Base-by-base conservation (phyloP, 2,797 vertebrate genomes). In the Schizopygopsis pylzovi region DNA sequence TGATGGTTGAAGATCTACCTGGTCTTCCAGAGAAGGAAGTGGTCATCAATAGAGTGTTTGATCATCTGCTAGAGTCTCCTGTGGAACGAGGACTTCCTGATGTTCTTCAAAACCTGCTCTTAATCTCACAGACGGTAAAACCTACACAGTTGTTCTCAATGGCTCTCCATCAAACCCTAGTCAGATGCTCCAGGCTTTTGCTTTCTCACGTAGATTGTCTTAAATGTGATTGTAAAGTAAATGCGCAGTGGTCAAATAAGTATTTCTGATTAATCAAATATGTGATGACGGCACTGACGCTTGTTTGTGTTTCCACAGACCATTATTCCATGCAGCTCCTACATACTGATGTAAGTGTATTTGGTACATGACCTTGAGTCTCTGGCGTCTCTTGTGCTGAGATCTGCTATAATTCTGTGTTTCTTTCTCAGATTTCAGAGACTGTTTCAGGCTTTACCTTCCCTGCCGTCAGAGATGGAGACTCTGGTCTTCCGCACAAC, bases 21-120 rank as follows among this genome's bases (percentile, higher is more conserved):
- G 72, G 85, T 54, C 92, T 91, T 43, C 89, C 91, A 8, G 85
- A 86, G 16, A 92, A 92, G 87, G 81, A 89, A 0, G 13, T 88
- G 0, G 39, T 95, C 3, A 90, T 95, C 86, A 10, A 89, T 52
- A 0, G 0, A 7, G 93, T 95, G 75, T 94, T 96, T 87, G 90
- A 94, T 89, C 92, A 90, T 86, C 86, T 95, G 43, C 20, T 88
- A 0, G 83, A 72, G 83, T 84, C 86, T 0, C 92, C 92, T 6
- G 10, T 59, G 20, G n/a, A 88, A 20, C 79, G 78, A 39, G 43
- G 16, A 7, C 45, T 94, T 37, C 20, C 5, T 0, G 75, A 90
- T 0, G 91, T 94, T 73, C 80, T 95, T 22, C 0, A 39, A 2
- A 7, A 2, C 1, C 28, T 94, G 72, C 33, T 81, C 5, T 1